Conservation (phyloP, 2,888 invertebrate species). For the Augochlorella aurata region DNA sequence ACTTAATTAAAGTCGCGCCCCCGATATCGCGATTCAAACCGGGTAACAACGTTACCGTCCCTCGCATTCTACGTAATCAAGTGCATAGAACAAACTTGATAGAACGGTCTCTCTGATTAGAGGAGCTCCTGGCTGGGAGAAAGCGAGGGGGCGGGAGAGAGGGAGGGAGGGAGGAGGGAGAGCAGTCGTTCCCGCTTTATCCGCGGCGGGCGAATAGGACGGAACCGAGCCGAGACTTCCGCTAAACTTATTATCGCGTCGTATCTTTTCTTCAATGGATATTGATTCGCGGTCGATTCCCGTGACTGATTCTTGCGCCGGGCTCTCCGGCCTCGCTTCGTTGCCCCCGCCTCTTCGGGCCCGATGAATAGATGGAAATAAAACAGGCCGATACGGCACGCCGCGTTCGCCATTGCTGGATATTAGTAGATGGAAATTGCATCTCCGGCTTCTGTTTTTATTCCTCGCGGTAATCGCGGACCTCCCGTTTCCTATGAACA, state of each 20-base stretch:
- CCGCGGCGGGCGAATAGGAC: conserved; percentile 53
- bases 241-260: conserved; percentile 75
- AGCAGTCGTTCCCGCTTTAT: conserved; percentile 50
- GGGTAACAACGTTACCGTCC: conserved; percentile 61
- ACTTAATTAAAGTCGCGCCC: conserved; percentile 60
- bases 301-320: background rate
- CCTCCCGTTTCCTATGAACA: too few relatives aligned
- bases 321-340: background rate
- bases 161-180: background rate
- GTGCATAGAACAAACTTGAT: conserved; percentile 49
- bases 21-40: conserved; percentile 59
- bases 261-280: conserved; percentile 46
- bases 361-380: background rate
- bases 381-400: background rate
- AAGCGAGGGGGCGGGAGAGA: too few relatives aligned
- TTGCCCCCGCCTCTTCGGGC: background rate
- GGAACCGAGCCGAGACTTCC: conserved; percentile 71
- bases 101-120: conserved; percentile 58
- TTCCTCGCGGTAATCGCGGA: background rate
- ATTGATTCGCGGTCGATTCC: conserved; percentile 36
- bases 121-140: conserved; percentile 4
- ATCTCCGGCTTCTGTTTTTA: background rate
- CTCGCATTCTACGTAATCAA: conserved; percentile 62
- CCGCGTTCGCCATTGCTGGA: background rate
- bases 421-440: background rate